Conservation (phyloP, 2,888 invertebrate species). For the Agonopterix alstromeriana region DNA sequence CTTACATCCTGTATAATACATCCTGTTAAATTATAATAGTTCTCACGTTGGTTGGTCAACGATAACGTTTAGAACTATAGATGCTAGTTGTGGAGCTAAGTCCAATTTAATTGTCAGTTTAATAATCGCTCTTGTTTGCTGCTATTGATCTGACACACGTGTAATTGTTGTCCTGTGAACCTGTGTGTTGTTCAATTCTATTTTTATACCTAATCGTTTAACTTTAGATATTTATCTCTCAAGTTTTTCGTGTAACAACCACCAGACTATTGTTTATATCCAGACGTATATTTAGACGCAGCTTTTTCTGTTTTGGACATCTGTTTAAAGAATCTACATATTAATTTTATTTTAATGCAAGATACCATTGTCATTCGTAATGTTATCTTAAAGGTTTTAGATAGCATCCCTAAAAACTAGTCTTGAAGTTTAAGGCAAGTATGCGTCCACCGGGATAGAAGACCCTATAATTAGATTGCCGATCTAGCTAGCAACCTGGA, state of each 20-base stretch:
- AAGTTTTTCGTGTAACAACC: too few relatives aligned
- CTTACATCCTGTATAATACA: too few relatives aligned
- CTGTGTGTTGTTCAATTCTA: too few relatives aligned
- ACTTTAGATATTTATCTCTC: too few relatives aligned
- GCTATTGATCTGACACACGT: not conserved
- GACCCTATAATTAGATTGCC: slow-evolving; percentile 64
- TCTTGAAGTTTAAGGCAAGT: slow-evolving; percentile 36
- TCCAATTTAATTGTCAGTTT: slow-evolving; percentile 25
- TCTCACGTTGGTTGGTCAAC: slow-evolving; percentile 31
- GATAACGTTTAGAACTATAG: slow-evolving; percentile 21
- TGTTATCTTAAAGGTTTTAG: not conserved
- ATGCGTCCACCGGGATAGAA: slow-evolving; percentile 32
- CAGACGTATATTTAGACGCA: too few relatives aligned
- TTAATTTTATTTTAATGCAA: too few relatives aligned
- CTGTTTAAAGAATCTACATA: too few relatives aligned
- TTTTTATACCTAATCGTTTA: too few relatives aligned
- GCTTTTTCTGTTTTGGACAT: too few relatives aligned
- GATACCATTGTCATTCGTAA: too few relatives aligned
- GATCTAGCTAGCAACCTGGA: slow-evolving; percentile 49
- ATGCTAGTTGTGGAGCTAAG: slow-evolving; percentile 19
- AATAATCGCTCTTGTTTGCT: slow-evolving; percentile 22
- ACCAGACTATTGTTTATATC: too few relatives aligned
- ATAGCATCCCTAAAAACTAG: slow-evolving; percentile 29
- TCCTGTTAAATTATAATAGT: slow-evolving; percentile 12
- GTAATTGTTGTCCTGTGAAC: not conserved